Conservation (phyloP, 2,797 vertebrate genomes). For the Vespertilio murinus region DNA sequence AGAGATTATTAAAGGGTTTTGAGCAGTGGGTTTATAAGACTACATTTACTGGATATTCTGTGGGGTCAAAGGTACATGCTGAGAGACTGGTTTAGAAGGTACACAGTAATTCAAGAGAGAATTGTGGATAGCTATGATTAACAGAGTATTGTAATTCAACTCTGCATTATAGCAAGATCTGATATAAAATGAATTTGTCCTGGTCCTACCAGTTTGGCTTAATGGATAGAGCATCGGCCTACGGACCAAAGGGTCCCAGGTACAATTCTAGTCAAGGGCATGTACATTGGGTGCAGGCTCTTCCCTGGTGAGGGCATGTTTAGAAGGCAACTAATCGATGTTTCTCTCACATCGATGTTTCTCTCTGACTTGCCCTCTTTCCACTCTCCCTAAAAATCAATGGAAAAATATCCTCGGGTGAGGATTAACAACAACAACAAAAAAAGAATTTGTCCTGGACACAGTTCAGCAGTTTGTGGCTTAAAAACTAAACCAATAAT, state of each 20-base stretch:
- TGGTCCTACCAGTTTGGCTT: not conserved
- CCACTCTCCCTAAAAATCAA: too few relatives aligned
- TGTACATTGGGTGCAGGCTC: too few relatives aligned
- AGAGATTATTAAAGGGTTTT: not conserved
- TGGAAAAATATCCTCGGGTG: too few relatives aligned
- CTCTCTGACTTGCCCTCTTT: too few relatives aligned
- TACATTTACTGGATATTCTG: not conserved
- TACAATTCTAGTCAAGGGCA: too few relatives aligned
- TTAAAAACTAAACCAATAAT: not conserved
- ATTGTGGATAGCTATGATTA: not conserved
- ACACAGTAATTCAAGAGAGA: not conserved
- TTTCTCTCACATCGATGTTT: too few relatives aligned
- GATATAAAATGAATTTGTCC: constrained; percentile 30
- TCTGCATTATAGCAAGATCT: not conserved
- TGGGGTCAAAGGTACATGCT: not conserved
- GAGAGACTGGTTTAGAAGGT: not conserved
- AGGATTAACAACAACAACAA: too few relatives aligned
- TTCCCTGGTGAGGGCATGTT: too few relatives aligned
- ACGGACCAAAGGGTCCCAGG: too few relatives aligned
- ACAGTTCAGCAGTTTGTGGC: not conserved
- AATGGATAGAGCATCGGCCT: too few relatives aligned
- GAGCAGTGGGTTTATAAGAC: not conserved
- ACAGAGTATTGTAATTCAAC: not conserved
- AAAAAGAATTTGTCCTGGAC: not conserved
- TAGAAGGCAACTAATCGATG: too few relatives aligned